These are phyloP conservation scores for Gallinago media DNA, from an alignment of 2,113 vertebrate genomes.

Conservation along the genomic window DNA sequence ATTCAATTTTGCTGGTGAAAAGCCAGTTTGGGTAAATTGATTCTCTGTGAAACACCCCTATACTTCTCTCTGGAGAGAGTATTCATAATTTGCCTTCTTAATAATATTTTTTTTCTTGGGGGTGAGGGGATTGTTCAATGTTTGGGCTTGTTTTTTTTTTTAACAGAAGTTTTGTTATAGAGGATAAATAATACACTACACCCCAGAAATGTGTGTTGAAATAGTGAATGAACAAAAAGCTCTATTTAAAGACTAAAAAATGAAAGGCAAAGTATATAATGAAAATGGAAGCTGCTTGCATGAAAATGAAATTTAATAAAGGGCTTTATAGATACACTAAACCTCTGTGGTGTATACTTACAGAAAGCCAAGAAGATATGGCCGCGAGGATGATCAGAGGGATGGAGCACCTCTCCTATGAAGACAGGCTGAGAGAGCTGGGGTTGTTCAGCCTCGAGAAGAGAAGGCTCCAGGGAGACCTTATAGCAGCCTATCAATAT, in stretches of 20 bases:
- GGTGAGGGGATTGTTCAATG: not conserved
- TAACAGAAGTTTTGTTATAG: not conserved
- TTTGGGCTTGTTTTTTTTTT: accelerated
- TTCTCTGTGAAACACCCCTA: not conserved
- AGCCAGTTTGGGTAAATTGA: not conserved
- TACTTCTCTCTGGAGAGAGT: not conserved
- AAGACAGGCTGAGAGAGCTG: too few relatives aligned
- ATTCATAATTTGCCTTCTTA: not conserved
- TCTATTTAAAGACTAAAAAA: not conserved
- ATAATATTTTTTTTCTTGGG: not conserved
- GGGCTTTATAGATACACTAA: not conserved
- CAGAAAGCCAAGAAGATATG: not conserved
- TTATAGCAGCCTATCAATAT: too few relatives aligned
- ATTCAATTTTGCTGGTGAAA: not conserved
- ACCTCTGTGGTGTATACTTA: not conserved
- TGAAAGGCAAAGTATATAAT: not conserved
- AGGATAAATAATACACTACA: not conserved
- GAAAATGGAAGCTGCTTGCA: not conserved
- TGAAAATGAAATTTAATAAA: not conserved
- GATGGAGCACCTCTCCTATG: too few relatives aligned
- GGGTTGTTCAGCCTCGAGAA: too few relatives aligned
- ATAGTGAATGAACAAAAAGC: not conserved
- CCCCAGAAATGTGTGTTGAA: not conserved
- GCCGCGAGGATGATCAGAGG: too few relatives aligned
- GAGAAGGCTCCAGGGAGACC: too few relatives aligned